Evolutionary conservation across 2,113 vertebrate genomes (phyloP).

Genomic region (Baryphthengus martii): DNA sequence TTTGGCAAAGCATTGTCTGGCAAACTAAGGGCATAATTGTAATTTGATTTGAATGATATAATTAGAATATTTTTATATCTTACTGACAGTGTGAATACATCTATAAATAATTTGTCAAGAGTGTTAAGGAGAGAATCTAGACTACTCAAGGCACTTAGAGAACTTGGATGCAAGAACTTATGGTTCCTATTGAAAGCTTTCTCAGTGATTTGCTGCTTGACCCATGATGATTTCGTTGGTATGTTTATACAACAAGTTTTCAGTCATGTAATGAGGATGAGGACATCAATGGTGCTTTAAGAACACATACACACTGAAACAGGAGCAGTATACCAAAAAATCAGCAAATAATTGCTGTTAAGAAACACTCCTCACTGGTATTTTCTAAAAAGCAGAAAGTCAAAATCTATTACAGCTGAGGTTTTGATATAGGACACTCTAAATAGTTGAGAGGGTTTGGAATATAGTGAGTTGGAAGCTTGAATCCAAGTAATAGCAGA

Average conservation of each 20-base stretch:
- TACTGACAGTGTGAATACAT: constrained; percentile 76
- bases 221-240: background rate
- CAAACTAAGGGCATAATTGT: constrained; percentile 76
- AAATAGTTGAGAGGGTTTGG: background rate
- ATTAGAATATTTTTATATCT: constrained; percentile 77
- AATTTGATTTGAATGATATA: constrained; percentile 78
- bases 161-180: constrained; percentile 40
- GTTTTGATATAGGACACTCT: background rate
- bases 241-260: background rate
- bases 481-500: background rate
- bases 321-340: background rate
- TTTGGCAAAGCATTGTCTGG: constrained; percentile 80
- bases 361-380: background rate
- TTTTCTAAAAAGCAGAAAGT: background rate
- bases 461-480: background rate
- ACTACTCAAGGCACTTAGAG: constrained; percentile 50
- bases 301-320: background rate
- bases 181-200: constrained; percentile 34
- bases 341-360: background rate
- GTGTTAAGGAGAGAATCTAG: constrained; percentile 55
- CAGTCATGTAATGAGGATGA: background rate
- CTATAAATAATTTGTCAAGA: constrained; percentile 77
- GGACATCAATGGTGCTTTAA: background rate
- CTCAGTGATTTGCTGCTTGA: constrained; percentile 47
- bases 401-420: background rate